A percentile compares a stretch with the other conserved stretches of the same genome.
Evolutionary conservation across 2,888 invertebrate genomes (phyloP).

Genomic region (Parthenolecanium corni): DNA sequence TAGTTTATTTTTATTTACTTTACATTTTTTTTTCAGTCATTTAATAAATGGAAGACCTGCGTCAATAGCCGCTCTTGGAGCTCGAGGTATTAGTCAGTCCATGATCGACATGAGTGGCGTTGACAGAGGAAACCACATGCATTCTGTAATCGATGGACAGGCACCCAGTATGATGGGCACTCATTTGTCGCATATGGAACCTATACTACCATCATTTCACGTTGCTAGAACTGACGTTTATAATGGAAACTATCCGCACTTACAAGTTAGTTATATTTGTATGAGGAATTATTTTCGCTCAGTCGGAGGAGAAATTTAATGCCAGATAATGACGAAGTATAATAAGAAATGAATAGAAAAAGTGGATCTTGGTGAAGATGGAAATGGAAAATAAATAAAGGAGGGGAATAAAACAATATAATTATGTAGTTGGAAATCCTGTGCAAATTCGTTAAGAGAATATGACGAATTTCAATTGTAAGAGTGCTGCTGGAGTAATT

Average conservation of each 20-base stretch:
- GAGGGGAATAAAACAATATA: no score
- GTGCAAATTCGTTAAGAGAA: no score
- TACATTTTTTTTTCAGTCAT: constrained; percentile 20
- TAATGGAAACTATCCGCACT: constrained; percentile 37
- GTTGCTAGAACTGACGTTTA: constrained; percentile 31
- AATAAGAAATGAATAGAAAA: not conserved
- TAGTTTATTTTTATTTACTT: no score
- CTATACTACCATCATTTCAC: constrained; percentile 31
- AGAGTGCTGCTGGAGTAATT: no score
- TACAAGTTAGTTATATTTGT: constrained; percentile 25
- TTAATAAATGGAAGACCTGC: constrained; percentile 32
- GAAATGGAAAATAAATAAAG: no score
- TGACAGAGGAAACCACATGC: constrained; percentile 29
- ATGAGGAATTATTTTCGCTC: no score
- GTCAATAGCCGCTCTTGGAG: constrained; percentile 33
- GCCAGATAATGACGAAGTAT: no score
- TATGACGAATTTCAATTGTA: no score
- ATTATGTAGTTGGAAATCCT: no score
- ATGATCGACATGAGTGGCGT: constrained; percentile 27
- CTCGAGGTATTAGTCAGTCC: constrained; percentile 21
- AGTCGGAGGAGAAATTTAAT: no score
- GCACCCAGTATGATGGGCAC: constrained; percentile 28
- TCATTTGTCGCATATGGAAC: constrained; percentile 30
- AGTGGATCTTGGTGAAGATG: not conserved
- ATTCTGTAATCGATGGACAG: constrained; percentile 30